Base-by-base conservation (phyloP, 1,140 invertebrate genomes). In the Scaptomyza hsui region DNA sequence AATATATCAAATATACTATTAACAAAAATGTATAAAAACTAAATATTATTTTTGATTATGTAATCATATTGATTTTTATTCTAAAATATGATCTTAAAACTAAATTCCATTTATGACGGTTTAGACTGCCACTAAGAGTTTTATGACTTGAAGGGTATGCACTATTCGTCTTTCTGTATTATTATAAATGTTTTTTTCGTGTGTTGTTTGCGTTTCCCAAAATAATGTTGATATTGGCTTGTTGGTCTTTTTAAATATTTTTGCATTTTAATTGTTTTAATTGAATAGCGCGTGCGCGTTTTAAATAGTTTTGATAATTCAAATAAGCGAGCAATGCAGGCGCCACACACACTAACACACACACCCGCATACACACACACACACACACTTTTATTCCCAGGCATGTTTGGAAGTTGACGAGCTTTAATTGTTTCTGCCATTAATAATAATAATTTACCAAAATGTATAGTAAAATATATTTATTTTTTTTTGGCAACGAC, bases 401-500 rank as follows among this genome's bases (percentile, higher is more conserved):
- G 21, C 12, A 56, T 26, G 26, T 24, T 24, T 5, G 18, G n/a
- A n/a, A 35, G 24, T 57, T 77, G 75, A 74, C 57, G 56, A 68
- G 37, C 61, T 74, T 82, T 81, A 82, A 81, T 82, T 81, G 72
- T 74, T 82, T 45, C 74, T 81, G 69, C 67, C 78, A 70, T 81
- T 82, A 78, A 78, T 79, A 82, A 74, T 81, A 77, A 70, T 81
- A 81, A 81, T 77, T 75, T 72, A 67, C 72, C 51, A 61, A 80
- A 81, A 72, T 67, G 63, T 77, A 37, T 37, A 37, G 6, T 29
- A 29, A 7, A 29, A 29, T 29, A n/a, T n/a, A n/a, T 29, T 9
- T 29, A 9, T 29, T 9, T 1, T 9, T 29, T 81, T 75, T 75
- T 72, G 61, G 62, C 56, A 67, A 57, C 59, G 52, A 57, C 59